These are phyloP conservation scores for Dermatophagoides farinae DNA, from an alignment of 1,140 invertebrate species.

Conservation along the genomic window DNA sequence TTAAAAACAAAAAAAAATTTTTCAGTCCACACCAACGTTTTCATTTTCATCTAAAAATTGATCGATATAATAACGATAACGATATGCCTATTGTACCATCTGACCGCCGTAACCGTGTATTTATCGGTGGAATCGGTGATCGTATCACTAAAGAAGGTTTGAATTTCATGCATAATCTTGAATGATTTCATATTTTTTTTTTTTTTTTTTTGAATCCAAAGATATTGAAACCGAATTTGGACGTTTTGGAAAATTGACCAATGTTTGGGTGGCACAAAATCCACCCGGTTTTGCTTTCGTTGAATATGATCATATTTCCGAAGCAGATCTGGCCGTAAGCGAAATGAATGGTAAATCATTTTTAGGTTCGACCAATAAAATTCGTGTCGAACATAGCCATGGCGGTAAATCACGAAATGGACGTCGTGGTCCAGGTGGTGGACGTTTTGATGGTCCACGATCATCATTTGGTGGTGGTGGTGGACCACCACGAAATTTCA, in stretches of 20 bases:
- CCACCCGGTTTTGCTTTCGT: conserved; percentile 38
- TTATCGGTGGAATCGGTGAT: conserved; percentile 21
- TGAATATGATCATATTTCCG: conserved; percentile 36
- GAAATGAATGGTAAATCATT: conserved; percentile 29
- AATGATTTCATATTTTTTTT: too few species aligned
- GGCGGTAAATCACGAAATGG: conserved; percentile 13
- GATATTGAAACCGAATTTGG: conserved; percentile 31
- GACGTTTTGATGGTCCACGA: not conserved
- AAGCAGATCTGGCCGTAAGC: conserved; percentile 35
- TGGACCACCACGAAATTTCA: conserved; percentile 13
- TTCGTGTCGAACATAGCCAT: conserved; percentile 20
- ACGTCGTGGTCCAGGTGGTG: conserved; percentile 13
- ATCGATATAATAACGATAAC: too few species aligned
- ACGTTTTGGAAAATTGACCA: conserved; percentile 33
- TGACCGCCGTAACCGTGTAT: conserved; percentile 17
- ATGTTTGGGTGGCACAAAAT: conserved; percentile 40
- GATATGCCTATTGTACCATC: not conserved
- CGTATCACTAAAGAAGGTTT: conserved; percentile 17
- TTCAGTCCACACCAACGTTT: too few species aligned
- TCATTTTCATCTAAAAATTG: too few species aligned
- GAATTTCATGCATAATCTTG: too few species aligned
- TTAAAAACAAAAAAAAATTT: too few species aligned
- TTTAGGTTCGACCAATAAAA: conserved; percentile 16
- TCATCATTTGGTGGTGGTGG: conserved; percentile 3
- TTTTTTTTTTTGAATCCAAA: too few species aligned